These are phyloP conservation scores for Cabera pusaria DNA, from an alignment of 2,888 invertebrate genomes.

Conservation along the genomic window DNA sequence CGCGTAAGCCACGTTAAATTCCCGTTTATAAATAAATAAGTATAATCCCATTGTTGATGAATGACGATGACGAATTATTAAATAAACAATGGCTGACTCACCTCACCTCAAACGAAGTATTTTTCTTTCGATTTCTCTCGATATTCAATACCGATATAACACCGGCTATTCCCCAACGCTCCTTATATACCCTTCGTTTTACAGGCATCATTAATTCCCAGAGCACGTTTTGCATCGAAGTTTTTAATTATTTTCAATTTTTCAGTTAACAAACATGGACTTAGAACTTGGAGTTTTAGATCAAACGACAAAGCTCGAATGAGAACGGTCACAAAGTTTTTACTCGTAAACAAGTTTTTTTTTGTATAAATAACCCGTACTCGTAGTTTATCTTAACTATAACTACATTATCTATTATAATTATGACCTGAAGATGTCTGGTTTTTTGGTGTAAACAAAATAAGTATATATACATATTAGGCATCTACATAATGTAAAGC, in stretches of 20 bases:
- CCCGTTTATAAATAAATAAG: too few relatives aligned
- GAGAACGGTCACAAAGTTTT: constrained; percentile 39
- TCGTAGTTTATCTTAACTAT: constrained; percentile 44
- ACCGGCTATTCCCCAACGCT: constrained; percentile 2
- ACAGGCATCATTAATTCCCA: constrained; percentile 8
- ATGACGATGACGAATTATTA: too few relatives aligned
- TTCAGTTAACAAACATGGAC: constrained; percentile 16
- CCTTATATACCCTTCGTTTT: constrained; percentile 24
- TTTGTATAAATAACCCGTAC: constrained; percentile 48
- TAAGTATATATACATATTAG: too few relatives aligned
- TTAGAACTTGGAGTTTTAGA: constrained; percentile 28
- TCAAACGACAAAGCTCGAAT: constrained; percentile 36
- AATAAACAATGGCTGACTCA: too few relatives aligned
- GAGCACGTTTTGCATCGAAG: constrained; percentile 34
- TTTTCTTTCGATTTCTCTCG: too few relatives aligned
- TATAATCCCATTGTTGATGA: too few relatives aligned
- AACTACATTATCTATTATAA: constrained; percentile 34
- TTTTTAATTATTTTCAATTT: constrained; percentile 24
- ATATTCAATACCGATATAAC: too few relatives aligned
- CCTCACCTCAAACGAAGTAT: constrained; percentile 10
- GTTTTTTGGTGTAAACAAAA: constrained; percentile 20
- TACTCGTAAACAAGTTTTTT: constrained; percentile 49
- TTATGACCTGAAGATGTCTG: constrained; percentile 31
- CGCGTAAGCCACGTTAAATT: too few relatives aligned
- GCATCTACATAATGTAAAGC: too few relatives aligned